Conservation (phyloP, 2,113 vertebrate genomes). For the Petromus typicus region DNA sequence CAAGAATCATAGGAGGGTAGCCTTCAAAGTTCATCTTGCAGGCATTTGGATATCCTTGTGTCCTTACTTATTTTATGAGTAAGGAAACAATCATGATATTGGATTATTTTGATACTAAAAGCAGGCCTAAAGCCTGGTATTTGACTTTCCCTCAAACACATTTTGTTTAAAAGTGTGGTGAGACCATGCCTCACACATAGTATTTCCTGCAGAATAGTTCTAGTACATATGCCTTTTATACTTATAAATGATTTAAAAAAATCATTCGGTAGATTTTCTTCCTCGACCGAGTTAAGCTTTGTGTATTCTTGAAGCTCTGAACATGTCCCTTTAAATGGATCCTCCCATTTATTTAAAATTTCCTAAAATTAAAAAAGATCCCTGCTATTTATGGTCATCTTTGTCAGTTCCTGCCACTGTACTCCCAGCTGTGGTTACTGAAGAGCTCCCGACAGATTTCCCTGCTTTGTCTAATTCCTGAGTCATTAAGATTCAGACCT, state of each 20-base stretch:
- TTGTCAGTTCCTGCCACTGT: constrained; percentile 69
- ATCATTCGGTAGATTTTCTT: constrained; percentile 1
- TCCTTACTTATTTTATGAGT: constrained; percentile 12
- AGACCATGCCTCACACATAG: not conserved
- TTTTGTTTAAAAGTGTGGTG: constrained; percentile 17
- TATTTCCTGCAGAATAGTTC: not conserved
- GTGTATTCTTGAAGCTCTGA: not conserved
- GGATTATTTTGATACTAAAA: not conserved
- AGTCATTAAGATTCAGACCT: constrained; percentile 79
- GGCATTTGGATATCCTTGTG: not conserved
- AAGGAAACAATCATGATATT: not conserved
- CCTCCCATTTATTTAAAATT: constrained; percentile 76
- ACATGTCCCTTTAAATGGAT: constrained; percentile 72
- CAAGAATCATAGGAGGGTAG: not conserved
- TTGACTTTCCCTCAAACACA: not conserved
- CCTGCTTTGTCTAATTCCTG: constrained; percentile 73
- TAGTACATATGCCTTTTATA: not conserved
- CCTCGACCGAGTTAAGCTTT: constrained; percentile 56
- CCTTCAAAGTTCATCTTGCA: not conserved
- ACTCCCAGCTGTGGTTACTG: constrained; percentile 77
- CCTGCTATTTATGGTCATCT: constrained; percentile 58
- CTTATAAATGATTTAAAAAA: not conserved
- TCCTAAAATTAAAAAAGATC: constrained; percentile 72
- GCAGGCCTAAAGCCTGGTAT: not conserved
- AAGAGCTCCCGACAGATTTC: constrained; percentile 75